Conservation (phyloP, 2,797 vertebrate species). For the Orientallactaga sibirica region DNA sequence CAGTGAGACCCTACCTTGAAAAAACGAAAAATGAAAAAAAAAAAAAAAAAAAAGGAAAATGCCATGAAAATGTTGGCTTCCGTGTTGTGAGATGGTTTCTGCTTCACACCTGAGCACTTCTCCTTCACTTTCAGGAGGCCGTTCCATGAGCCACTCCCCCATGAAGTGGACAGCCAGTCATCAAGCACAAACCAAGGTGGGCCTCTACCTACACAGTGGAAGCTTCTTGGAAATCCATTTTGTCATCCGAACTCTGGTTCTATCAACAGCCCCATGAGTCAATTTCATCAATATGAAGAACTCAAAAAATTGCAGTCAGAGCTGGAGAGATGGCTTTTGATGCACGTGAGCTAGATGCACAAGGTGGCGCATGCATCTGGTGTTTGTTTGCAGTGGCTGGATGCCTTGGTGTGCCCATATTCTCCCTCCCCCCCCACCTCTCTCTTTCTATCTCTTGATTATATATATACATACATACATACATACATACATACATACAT, state of each 20-base stretch:
- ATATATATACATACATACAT: too few relatives aligned
- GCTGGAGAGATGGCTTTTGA: too few relatives aligned
- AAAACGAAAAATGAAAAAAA: too few relatives aligned
- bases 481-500: too few relatives aligned
- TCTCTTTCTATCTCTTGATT: too few relatives aligned
- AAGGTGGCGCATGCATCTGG: too few relatives aligned
- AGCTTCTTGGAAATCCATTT: conserved; percentile 4
- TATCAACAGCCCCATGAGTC: neutral
- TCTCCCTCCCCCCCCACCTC: too few relatives aligned
- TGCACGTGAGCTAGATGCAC: too few relatives aligned
- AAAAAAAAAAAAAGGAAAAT: neutral
- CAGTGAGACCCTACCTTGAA: too few relatives aligned
- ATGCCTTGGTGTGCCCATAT: too few relatives aligned
- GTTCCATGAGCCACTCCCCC: neutral
- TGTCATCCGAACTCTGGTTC: conserved; percentile 7
- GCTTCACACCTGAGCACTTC: neutral
- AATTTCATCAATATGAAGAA: conserved; percentile 17
- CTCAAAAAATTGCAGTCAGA: neutral
- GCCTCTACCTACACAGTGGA: neutral
- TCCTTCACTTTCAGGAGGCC: neutral
- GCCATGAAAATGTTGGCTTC: neutral
- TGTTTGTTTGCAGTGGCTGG: too few relatives aligned
- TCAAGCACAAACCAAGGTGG: neutral
- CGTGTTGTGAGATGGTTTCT: neutral
- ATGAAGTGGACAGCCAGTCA: neutral